phyloP scores from a whole-genome alignment of 2,888 invertebrate species.

The Theretra japonica region DNA sequence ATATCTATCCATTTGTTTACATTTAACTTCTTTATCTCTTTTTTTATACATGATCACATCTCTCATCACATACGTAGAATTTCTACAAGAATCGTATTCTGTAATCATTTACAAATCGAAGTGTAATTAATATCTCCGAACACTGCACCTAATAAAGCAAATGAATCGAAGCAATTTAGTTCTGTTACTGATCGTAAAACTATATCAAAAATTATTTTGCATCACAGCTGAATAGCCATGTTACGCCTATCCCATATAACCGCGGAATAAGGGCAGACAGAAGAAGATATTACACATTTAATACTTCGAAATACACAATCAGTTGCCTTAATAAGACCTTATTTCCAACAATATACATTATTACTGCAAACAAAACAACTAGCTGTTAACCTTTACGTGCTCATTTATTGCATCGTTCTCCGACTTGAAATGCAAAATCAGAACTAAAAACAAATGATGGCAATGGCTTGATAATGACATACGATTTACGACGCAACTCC shows the following conservation, averaged over 20 bases:
- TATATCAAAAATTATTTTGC: too few species aligned
- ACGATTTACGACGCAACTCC: conserved; percentile 57
- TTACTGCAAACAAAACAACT: conserved; percentile 36
- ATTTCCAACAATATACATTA: conserved; percentile 12
- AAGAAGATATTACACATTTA: background rate
- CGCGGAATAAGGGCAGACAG: too few species aligned
- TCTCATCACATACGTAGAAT: background rate
- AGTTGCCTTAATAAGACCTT: background rate
- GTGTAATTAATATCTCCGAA: background rate
- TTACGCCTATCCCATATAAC: too few species aligned
- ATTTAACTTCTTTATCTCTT: background rate
- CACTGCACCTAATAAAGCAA: background rate
- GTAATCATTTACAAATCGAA: background rate
- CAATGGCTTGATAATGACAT: conserved; percentile 73
- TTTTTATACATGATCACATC: background rate
- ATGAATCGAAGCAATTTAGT: too few species aligned
- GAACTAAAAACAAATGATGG: conserved; percentile 66
- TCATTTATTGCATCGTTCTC: conserved; percentile 38
- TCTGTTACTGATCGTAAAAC: too few species aligned
- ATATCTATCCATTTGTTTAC: background rate
- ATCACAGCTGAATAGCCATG: too few species aligned
- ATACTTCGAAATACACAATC: background rate
- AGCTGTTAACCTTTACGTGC: conserved; percentile 59
- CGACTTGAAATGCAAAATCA: conserved; percentile 57
- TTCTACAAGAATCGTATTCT: too few species aligned